Evolutionary conservation across 1,140 invertebrate species (phyloP), one percentile per base, ranked within the genome.

Genomic region (Drosophila arawakana): DNA sequence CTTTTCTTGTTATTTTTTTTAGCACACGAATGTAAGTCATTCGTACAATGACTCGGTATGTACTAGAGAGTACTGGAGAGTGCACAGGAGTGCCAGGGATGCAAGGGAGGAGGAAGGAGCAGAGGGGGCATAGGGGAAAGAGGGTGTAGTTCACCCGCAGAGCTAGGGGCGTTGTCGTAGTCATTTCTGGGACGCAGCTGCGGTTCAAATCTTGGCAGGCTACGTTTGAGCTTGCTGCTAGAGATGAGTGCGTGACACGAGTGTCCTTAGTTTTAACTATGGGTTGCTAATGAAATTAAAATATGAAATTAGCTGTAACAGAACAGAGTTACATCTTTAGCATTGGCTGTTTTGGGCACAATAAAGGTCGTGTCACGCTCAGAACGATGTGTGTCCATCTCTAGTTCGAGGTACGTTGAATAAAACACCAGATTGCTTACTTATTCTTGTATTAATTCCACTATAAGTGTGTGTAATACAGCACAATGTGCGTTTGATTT

Each of bases 1-100:
- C 25, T 30, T 30, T 3, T 30, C 25, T 30, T 30, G 25, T 30
- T 15, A 15, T 15, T 15, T 30, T 30, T 30, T 13, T 13, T 35
- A 62, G 66, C 68, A 68, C 54, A 67, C 41, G 78, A 71, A 86
- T 86, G 77, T 78, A 88, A 83, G 80, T 80, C 82, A 86, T 81
- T 83, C 78, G 80, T 81, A 81, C 84, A 84, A 89, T 89, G 84
- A 88, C 66, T 69, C 66, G 55, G 43, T 52, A 21, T 21, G 18
- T 21, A 21, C 18, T 21, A 21, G 0, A 21, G 0, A 21, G 18
- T 0, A 1, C 18, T 21, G 18, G 18, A 21, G 18, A 50, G 25
- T 30, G 3, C 47, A 18, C 25, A 47, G 55, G 11, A 52, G 25
- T n/a, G 9, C 10, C 21, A 52, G 21, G 49, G 25, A 6, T 47